Conservation (phyloP, 2,797 vertebrate species). For the Platalea minor region DNA sequence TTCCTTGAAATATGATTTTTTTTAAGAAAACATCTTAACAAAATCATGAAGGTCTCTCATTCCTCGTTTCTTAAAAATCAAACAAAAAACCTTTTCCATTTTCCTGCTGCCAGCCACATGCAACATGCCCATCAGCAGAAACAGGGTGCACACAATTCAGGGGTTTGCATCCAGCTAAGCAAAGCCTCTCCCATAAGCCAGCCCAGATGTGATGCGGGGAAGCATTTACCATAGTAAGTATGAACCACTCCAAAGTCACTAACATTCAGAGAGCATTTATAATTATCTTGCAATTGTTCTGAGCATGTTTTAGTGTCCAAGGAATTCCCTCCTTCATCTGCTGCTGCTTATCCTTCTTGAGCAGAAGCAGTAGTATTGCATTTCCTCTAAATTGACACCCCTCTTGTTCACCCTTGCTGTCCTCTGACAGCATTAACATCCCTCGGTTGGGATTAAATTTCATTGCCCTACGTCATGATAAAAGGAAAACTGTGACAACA, state of each 20-base stretch:
- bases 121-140: not conserved
- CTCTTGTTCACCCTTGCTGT: not conserved
- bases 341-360: not conserved
- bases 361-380: not conserved
- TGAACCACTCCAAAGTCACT: not conserved
- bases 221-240: not conserved
- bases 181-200: not conserved
- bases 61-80: not conserved
- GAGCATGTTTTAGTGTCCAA: not conserved
- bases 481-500: not conserved
- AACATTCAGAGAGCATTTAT: not conserved
- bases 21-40: not conserved
- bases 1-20: fast-evolving
- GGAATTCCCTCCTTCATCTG: not conserved
- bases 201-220: not conserved
- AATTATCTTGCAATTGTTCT: not conserved
- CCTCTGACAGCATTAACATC: not conserved
- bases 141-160: not conserved
- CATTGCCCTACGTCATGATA: not conserved
- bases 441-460: not conserved
- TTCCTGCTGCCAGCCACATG: not conserved
- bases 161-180: not conserved
- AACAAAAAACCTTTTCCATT: fast-evolving
- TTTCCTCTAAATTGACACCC: not conserved
- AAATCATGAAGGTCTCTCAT: not conserved